Conservation (phyloP, 2,113 vertebrate genomes). For the Apodemus sylvaticus region DNA sequence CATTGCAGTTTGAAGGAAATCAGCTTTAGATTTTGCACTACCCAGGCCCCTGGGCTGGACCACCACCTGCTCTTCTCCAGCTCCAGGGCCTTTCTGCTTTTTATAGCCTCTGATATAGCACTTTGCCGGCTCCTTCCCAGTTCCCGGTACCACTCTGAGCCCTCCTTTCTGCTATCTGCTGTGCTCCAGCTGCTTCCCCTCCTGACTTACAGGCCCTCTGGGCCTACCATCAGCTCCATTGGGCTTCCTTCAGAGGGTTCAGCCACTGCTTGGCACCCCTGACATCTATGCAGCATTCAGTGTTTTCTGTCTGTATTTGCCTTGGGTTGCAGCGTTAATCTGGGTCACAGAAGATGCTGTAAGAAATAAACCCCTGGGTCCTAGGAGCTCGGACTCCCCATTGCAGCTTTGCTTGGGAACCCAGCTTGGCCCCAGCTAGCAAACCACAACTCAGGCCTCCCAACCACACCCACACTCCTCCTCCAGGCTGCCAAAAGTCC, state of each 20-base stretch:
- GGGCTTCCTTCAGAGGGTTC: background rate
- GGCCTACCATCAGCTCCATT: no score
- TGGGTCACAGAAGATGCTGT: background rate
- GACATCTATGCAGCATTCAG: rapidly evolving
- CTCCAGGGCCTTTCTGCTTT: background rate
- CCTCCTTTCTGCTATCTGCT: background rate
- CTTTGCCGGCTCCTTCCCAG: background rate
- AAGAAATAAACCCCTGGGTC: background rate
- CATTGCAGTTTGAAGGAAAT: background rate
- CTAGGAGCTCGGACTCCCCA: background rate
- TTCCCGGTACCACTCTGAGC: background rate
- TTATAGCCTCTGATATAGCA: background rate
- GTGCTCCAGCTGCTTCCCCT: rapidly evolving
- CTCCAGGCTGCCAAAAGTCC: no score
- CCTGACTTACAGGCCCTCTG: no score
- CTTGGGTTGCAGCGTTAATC: background rate
- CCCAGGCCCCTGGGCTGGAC: background rate
- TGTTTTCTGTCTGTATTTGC: background rate
- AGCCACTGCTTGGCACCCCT: no score
- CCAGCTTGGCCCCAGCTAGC: rapidly evolving
- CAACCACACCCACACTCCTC: no score
- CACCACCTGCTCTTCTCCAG: no score
- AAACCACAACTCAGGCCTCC: background rate
- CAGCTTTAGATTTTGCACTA: background rate
- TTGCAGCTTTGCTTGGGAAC: background rate